These are phyloP conservation scores for Drosophila trapezifrons DNA, from an alignment of 1,140 invertebrate genomes.

Conservation along the genomic window DNA sequence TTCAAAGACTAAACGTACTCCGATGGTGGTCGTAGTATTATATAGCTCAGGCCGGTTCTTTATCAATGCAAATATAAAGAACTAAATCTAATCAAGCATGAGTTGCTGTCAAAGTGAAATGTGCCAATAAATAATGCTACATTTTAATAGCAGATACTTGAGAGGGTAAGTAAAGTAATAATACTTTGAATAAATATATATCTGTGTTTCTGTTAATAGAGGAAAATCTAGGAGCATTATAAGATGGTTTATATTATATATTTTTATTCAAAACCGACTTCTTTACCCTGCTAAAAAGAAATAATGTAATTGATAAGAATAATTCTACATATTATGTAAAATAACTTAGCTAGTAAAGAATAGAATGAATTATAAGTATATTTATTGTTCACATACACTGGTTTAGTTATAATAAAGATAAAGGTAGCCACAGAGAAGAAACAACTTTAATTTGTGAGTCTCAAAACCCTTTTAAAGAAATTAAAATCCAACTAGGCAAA, in stretches of 20 bases:
- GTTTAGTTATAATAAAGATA: no score
- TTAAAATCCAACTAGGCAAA: slow-evolving; percentile 4
- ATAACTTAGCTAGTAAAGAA: no score
- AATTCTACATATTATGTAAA: no score
- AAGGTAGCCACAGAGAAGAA: neutral
- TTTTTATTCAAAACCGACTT: no score
- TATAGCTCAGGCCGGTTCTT: slow-evolving; percentile 5
- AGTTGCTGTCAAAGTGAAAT: neutral
- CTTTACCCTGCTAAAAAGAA: no score
- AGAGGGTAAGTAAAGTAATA: neutral
- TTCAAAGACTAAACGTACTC: slow-evolving; percentile 15
- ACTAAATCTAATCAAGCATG: slow-evolving; percentile 25
- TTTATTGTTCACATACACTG: no score
- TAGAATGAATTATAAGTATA: no score
- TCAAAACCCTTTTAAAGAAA: slow-evolving; percentile 11
- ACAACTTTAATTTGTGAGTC: neutral
- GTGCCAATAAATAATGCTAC: slow-evolving; percentile 4
- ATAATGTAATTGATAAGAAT: no score
- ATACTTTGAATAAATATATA: neutral
- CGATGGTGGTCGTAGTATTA: neutral
- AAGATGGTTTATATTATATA: no score
- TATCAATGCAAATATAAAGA: slow-evolving; percentile 27
- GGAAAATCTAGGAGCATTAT: no score
- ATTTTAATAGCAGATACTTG: neutral
- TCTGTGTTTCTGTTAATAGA: no score